These are phyloP conservation scores for Himalopsyche kuldschensis DNA, from an alignment of 2,888 invertebrate genomes.

Conservation along the genomic window DNA sequence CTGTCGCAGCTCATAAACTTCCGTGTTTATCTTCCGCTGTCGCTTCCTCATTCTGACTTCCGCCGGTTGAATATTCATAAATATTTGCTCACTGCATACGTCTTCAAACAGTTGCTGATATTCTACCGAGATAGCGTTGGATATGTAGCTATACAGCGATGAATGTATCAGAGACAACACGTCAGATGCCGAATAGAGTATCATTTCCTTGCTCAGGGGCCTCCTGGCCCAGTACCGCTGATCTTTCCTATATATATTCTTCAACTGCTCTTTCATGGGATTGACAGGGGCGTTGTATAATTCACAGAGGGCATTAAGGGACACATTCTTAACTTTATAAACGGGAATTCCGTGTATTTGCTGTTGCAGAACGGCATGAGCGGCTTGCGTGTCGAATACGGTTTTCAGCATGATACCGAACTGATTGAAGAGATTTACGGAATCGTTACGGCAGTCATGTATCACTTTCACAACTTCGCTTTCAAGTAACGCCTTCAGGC, in stretches of 20 bases:
- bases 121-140: conserved; percentile 70
- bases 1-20: conserved; percentile 81
- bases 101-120: conserved; percentile 76
- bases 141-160: conserved; percentile 72
- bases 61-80: conserved; percentile 81
- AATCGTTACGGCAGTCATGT: conserved; percentile 91
- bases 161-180: conserved; percentile 85
- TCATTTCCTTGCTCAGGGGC: conserved; percentile 88
- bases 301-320: conserved; percentile 88
- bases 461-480: conserved; percentile 85
- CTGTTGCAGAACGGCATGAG: conserved; percentile 87
- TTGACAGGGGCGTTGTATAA: conserved; percentile 85
- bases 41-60: conserved; percentile 86
- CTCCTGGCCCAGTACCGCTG: conserved; percentile 88
- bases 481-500: conserved; percentile 78
- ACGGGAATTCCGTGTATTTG: conserved; percentile 89
- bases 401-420: conserved; percentile 80
- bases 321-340: conserved; percentile 92
- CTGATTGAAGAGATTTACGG: conserved; percentile 83
- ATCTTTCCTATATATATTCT: conserved; percentile 81
- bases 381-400: conserved; percentile 92
- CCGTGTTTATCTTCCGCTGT: conserved; percentile 87
- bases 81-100: conserved; percentile 84
- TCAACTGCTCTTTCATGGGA: conserved; percentile 88
- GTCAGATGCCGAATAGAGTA: conserved; percentile 88